These are phyloP conservation scores for Propithecus perrieri DNA, from an alignment of 2,797 vertebrate species.

Conservation along the genomic window DNA sequence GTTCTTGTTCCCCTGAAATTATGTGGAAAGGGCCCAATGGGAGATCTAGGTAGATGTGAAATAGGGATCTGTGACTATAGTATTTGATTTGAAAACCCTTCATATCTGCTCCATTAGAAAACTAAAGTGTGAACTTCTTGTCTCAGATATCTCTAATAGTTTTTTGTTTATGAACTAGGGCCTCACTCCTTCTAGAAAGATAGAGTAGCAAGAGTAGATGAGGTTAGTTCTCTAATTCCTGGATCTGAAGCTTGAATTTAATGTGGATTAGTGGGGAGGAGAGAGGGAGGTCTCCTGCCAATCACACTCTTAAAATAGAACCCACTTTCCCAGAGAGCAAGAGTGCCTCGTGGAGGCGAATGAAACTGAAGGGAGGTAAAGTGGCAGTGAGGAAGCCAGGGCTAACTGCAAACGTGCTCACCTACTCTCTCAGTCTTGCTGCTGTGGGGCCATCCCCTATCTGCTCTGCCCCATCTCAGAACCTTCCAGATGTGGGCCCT, in stretches of 20 bases:
- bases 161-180: background rate
- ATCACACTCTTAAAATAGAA: background rate
- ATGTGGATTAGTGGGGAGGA: background rate
- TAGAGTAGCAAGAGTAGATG: background rate
- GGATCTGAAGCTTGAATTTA: background rate
- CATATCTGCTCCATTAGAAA: background rate
- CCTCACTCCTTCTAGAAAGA: background rate
- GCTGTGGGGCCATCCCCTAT: background rate
- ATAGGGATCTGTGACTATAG: background rate
- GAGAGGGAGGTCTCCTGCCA: background rate
- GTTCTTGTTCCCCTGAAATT: background rate
- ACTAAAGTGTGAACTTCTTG: background rate
- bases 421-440: background rate
- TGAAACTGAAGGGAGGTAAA: background rate
- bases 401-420: background rate
- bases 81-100: background rate
- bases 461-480: background rate
- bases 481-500: background rate
- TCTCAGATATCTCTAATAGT: background rate
- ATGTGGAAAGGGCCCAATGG: background rate
- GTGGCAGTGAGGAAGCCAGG: too few relatives aligned
- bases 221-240: background rate
- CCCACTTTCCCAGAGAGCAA: background rate
- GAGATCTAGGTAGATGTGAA: background rate
- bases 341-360: background rate